Base-by-base conservation (phyloP, 1,140 invertebrate species). In the Hyles vespertilio region DNA sequence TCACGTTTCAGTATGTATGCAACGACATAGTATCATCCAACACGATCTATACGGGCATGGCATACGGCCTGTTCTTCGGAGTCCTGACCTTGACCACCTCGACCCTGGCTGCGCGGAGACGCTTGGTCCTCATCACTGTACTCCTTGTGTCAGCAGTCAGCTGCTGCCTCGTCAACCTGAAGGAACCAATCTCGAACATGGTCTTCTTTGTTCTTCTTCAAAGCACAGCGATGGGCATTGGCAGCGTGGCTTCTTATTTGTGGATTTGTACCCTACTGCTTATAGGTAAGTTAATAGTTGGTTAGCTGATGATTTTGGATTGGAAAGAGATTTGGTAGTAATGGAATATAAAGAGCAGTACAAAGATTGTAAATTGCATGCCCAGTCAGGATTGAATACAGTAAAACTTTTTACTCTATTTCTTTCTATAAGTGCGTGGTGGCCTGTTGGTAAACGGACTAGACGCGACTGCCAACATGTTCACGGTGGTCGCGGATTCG, bases 251-350 rank as follows among this genome's bases (percentile, higher is more conserved):
- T 3, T 62, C 72, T 1, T 81, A 73, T 59, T 78, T 45, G 76
- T 78, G 12, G 74, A 77, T 55, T 22, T 81, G 32, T 81, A 78
- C 61, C 78, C 73, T 45, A 78, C 77, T 11, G 59, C 67, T 33
- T 65, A 69, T 40, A 75, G 77, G 77, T 77, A 46, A 60, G 22
- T 22, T n/a, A n/a, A n/a, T n/a, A n/a, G n/a, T n/a, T n/a, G 22
- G 0, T 22, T 22, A 22, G 22, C 0, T 22, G 22, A 22, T 22
- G 22, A 22, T 22, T 22, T 22, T 22, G 22, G 22, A 22, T 22
- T 22, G 22, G 22, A 22, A 22, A 22, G 22, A 22, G 22, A 22
- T 22, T 22, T 22, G 22, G 22, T 22, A 22, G 22, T 22, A 22
- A 22, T 22, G 22, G 22, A 22, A 22, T 22, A 22, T 22, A 22